Evolutionary conservation across 2,888 invertebrate species (phyloP), one percentile per base, ranked within the genome.

Genomic region (Platypus cylindrus): DNA sequence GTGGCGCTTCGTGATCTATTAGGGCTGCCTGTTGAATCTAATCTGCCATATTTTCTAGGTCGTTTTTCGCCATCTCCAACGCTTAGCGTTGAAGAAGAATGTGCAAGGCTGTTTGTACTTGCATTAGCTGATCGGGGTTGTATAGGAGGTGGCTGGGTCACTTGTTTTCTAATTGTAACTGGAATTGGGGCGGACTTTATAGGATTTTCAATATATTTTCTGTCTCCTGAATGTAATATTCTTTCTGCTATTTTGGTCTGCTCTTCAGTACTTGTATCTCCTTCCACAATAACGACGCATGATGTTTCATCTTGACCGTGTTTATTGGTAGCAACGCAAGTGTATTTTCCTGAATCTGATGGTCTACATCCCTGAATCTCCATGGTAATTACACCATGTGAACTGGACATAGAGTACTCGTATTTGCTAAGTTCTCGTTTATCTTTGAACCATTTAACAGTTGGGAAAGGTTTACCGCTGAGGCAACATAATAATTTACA

Each of bases 401-500:
- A 76, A 57, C 84, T 79, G 3, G 80, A 74, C 79, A 93, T 89
- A 34, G 86, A 74, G 62, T 87, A 94, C 51, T 93, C 89, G 57
- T 83, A 80, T 60, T 84, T 86, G 37, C 79, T 83, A 17, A 99
- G 68, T 62, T 95, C 95, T 30, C 79, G 75, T 45, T 81, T 84
- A 57, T 97, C 94, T 65, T 95, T 97, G 70, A 61, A 83, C 83
- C 83, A 83, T 61, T 81, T 82, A 44, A 95, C 94, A 18, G 85
- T 84, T 12, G 98, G 95, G 52, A 81, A 74, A 39, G 98, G 98
- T 58, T 86, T 87, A 44, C 95, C 95, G 53, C 85, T 85, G 41
- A 98, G 74, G 56, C 97, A 94, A 65, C 95, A 95, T 29, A 97
- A 77, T 45, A 99, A 74, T 68, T 99, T 99, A 71, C 97, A 97